Evolutionary conservation across 2,113 vertebrate species (phyloP).

Genomic region (Labrus mixtus): DNA sequence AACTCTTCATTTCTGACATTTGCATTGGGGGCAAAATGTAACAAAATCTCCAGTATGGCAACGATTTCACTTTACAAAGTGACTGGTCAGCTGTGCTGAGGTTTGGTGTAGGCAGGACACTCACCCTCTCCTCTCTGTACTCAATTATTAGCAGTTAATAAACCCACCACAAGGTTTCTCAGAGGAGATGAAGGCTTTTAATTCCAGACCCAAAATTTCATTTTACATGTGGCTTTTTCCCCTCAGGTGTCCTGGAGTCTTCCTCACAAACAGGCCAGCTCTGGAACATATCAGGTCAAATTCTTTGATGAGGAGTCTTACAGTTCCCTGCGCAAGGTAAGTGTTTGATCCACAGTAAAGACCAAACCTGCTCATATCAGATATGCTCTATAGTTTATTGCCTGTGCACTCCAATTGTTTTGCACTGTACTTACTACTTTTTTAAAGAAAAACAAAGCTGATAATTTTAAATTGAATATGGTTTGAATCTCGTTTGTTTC

Average conservation of each 20-base stretch:
- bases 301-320: constrained; percentile 96
- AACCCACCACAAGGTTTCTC: neutral
- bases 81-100: no score
- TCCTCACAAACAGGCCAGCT: constrained; percentile 89
- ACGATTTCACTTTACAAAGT: no score
- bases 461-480: neutral
- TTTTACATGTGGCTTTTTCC: neutral
- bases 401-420: neutral
- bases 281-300: constrained; percentile 92
- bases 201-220: neutral
- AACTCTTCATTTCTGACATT: no score
- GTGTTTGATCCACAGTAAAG: neutral
- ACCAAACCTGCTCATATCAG: neutral
- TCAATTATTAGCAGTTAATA: no score
- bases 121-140: neutral
- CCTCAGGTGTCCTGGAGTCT: constrained; percentile 92
- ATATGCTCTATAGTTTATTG: neutral
- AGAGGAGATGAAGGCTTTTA: neutral
- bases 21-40: no score
- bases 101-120: no score
- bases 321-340: constrained; percentile 88
- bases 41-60: no score
- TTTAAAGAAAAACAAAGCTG: neutral
- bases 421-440: neutral
- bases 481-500: constrained; percentile 6